Conservation (phyloP, 1,140 invertebrate species). For the Palaemon carinicauda region DNA sequence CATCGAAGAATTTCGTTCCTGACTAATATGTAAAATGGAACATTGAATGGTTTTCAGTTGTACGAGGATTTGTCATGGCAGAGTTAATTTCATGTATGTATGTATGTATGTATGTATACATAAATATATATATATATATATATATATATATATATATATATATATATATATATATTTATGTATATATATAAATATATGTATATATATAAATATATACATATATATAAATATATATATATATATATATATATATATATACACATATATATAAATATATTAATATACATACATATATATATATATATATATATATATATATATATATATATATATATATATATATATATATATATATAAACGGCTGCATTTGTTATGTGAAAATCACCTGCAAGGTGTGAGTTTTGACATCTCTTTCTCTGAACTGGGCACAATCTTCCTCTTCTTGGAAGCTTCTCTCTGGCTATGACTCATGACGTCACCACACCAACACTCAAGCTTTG, state of each 20-base stretch:
- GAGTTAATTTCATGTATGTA: too few relatives aligned
- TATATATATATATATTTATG: not conserved
- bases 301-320: not conserved
- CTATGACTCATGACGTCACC: too few relatives aligned
- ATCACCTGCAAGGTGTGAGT: too few relatives aligned
- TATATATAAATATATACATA: not conserved
- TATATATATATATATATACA: conserved; percentile 10
- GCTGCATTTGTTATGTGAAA: too few relatives aligned
- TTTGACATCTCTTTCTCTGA: too few relatives aligned
- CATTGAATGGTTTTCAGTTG: too few relatives aligned
- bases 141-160: conserved; percentile 4
- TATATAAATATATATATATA: conserved; percentile 15
- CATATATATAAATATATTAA: not conserved
- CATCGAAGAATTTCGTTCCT: too few relatives aligned
- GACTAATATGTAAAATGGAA: too few relatives aligned
- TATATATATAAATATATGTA: not conserved
- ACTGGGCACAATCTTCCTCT: too few relatives aligned
- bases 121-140: conserved; percentile 15
- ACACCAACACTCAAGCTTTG: too few relatives aligned
- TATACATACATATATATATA: not conserved
- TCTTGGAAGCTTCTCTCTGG: too few relatives aligned
- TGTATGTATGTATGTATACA: not conserved
- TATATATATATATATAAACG: not conserved
- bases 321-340: not conserved
- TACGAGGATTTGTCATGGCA: too few relatives aligned